phyloP scores from a whole-genome alignment of 2,797 vertebrate genomes.

The Enteromius treurensis region DNA sequence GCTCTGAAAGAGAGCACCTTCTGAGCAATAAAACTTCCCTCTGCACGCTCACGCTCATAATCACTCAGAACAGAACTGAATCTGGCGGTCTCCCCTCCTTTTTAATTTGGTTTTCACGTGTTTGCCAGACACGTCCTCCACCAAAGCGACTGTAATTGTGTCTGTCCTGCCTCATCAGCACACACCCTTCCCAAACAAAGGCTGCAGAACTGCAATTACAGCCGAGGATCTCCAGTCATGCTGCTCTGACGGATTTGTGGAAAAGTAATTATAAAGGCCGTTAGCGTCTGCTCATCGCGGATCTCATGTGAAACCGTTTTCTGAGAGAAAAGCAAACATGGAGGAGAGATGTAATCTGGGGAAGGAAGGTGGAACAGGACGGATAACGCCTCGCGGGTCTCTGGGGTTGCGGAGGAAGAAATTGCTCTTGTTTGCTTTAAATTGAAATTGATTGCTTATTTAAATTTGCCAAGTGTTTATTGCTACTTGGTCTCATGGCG shows the following conservation, averaged over 20 bases:
- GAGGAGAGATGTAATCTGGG: conserved; percentile 57
- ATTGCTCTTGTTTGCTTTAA: conserved; percentile 54
- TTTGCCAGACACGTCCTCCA: conserved; percentile 5
- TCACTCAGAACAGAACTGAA: not conserved
- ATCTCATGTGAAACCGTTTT: conserved; percentile 67
- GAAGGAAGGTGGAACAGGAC: conserved; percentile 59
- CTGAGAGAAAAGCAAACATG: conserved; percentile 59
- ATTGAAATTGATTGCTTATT: conserved; percentile 53
- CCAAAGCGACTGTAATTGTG: conserved; percentile 25
- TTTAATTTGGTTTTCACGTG: conserved; percentile 22
- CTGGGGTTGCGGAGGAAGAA: conserved; percentile 39
- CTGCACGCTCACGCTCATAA: not conserved
- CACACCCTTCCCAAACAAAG: conserved; percentile 36
- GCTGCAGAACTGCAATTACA: conserved; percentile 61
- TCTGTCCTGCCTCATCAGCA: conserved; percentile 49
- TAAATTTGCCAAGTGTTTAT: conserved; percentile 21
- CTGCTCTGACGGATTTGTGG: conserved; percentile 65
- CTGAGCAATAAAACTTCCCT: not conserved
- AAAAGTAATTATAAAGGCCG: conserved; percentile 68
- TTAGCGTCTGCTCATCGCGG: conserved; percentile 63
- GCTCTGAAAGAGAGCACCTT: conserved; percentile 1
- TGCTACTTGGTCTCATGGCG: no score
- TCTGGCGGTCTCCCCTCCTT: conserved; percentile 7
- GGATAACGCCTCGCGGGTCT: conserved; percentile 34
- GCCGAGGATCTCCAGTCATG: conserved; percentile 63